Evolutionary conservation across 1,140 invertebrate genomes (phyloP).

Genomic region (Lordiphosa mommai): DNA sequence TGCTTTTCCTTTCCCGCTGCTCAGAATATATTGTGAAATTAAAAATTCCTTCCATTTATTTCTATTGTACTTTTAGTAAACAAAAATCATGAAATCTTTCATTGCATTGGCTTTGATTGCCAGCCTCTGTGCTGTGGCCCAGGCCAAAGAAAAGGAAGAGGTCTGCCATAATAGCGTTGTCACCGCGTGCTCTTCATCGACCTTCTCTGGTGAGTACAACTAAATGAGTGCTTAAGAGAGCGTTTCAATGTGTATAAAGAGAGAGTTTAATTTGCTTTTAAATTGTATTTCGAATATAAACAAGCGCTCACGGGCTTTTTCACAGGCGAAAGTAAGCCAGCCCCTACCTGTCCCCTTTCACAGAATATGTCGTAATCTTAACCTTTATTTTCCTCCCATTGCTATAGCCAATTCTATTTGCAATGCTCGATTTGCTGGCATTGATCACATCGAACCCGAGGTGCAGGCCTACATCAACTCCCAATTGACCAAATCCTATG

Average conservation of each 20-base stretch:
- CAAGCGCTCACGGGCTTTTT: slow-evolving; percentile 72
- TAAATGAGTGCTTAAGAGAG: slow-evolving; percentile 23
- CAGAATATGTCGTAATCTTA: slow-evolving; percentile 10
- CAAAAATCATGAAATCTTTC: slow-evolving; percentile 82
- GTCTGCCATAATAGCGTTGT: slow-evolving; percentile 84
- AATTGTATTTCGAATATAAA: slow-evolving; percentile 59
- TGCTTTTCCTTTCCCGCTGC: slow-evolving; percentile 6
- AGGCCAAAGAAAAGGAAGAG: slow-evolving; percentile 80
- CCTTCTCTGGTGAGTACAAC: slow-evolving; percentile 58
- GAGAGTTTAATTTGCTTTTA: slow-evolving; percentile 43
- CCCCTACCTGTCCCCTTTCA: not conserved
- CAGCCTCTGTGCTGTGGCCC: slow-evolving; percentile 80
- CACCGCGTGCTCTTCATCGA: slow-evolving; percentile 80
- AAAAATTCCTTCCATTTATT: slow-evolving; percentile 46
- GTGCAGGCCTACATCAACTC: slow-evolving; percentile 82
- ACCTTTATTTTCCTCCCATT: not conserved
- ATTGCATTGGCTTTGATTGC: slow-evolving; percentile 81
- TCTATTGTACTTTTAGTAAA: slow-evolving; percentile 33
- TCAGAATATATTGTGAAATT: slow-evolving; percentile 53
- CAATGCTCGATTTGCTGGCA: slow-evolving; percentile 85
- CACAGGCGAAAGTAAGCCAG: slow-evolving; percentile 61
- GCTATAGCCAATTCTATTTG: slow-evolving; percentile 65
- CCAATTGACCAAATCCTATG: slow-evolving; percentile 85
- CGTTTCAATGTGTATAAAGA: slow-evolving; percentile 33
- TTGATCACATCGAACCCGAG: slow-evolving; percentile 81